Percentiles rank a stretch among this genome's conserved stretches.
Conservation (phyloP, 64 coral and sea anemone species). For the Trachythela sp. region DNA sequence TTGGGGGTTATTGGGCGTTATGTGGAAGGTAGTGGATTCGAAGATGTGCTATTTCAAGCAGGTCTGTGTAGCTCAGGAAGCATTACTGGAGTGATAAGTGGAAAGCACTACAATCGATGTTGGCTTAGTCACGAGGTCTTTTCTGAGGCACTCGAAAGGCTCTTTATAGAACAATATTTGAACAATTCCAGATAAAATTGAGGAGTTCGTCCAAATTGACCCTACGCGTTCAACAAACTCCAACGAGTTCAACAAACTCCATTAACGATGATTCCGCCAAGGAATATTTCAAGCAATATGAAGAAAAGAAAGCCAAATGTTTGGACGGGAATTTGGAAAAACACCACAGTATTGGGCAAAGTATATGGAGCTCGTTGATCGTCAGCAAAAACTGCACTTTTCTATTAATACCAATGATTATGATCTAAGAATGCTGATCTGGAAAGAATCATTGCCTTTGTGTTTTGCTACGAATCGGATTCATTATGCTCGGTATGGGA, state of each 20-base stretch:
- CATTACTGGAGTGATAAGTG: background rate
- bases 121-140: background rate
- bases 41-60: conserved; percentile 9
- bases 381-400: background rate
- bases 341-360: background rate
- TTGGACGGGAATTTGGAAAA: background rate
- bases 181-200: background rate
- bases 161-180: background rate
- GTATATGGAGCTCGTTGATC: background rate
- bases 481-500: conserved; percentile 1
- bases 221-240: background rate
- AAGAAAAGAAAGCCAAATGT: background rate
- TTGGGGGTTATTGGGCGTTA: background rate
- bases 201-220: background rate
- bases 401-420: background rate
- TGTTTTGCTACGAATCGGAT: background rate
- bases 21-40: background rate
- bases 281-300: background rate
- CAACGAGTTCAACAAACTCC: background rate
- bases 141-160: background rate
- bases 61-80: background rate
- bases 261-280: background rate
- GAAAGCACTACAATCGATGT: background rate
- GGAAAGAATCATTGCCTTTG: background rate
- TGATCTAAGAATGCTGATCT: background rate